Base-by-base conservation (phyloP, 2,888 invertebrate species). In the Temnothorax ravouxi region DNA sequence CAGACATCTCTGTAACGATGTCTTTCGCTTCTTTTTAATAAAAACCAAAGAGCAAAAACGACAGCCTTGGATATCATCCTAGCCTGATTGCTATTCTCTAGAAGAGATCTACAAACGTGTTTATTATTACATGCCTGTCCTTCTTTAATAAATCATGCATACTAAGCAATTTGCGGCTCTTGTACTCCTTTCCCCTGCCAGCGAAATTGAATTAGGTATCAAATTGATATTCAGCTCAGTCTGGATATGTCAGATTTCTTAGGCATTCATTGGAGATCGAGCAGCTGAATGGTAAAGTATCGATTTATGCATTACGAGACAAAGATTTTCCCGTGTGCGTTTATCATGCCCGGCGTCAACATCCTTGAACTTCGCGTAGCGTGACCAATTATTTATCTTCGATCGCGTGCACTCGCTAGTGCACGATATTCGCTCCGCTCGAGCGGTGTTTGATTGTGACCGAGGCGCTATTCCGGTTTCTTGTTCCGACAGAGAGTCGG, bases 21-120 rank as follows among this genome's bases (percentile, higher is more conserved):
- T 89, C 89, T 87, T 89, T 91, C 90, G 89, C 89, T 89, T 92
- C 89, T 92, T 92, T 93, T 82, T 91, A 94, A 94, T 93, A 94
- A 94, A 47, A 94, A 93, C 94, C 93, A 94, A 94, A 93, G 94
- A 94, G 88, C 88, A 91, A 91, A 91, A 91, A 90, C 90, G 91
- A 89, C 76, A 85, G 52, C 44, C 71, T 72, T 59, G 59, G 29
- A 72, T 71, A 72, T 85, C 54, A 66, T 84, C 66, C 61, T 59
- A 61, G 62, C 47, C 41, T 59, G 50, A 56, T 62, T n/a, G n/a
- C 56, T 56, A n/a, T 29, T 54, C 34, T 59, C 13, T 13, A 25
- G 4, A 59, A 13, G 9, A n/a, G 29, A 34, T 11, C 4, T 18
- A 18, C 25, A 71, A 15, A 59, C 21, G 34, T 21, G 44, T 52